Conservation (phyloP, 2,113 vertebrate species). For the Galeopterus variegatus region DNA sequence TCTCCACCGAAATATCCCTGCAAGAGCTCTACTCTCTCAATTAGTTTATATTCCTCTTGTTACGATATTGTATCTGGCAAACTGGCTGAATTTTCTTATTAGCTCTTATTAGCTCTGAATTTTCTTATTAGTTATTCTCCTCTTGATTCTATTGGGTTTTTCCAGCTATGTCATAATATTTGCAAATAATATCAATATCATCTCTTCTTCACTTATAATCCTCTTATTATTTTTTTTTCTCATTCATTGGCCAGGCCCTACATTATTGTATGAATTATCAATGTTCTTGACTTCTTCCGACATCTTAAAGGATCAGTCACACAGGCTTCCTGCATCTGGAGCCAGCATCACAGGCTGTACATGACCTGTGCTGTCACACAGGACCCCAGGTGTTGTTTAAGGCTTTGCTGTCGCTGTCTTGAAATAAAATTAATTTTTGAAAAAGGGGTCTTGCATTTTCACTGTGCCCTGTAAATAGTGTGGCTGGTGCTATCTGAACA, state of each 20-base stretch:
- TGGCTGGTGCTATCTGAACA: not conserved
- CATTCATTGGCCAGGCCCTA: not conserved
- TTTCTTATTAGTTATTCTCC: not conserved
- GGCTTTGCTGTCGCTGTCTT: not conserved
- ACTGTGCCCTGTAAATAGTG: not conserved
- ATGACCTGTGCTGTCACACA: not conserved
- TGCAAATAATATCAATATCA: not conserved
- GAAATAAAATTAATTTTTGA: not conserved
- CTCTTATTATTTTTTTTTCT: not conserved
- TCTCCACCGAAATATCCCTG: not conserved
- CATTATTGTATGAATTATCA: not conserved
- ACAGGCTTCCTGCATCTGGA: not conserved
- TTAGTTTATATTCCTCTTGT: not conserved
- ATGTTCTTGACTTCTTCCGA: not conserved
- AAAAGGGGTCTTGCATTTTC: not conserved
- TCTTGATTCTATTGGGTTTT: not conserved
- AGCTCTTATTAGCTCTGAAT: not conserved
- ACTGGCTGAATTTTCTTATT: not conserved
- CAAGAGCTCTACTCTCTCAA: not conserved
- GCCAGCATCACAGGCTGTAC: not conserved
- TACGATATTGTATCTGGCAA: not conserved
- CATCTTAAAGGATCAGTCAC: not conserved
- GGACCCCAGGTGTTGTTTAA: not conserved
- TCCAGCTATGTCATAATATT: not conserved
- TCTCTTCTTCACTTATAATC: not conserved